Percentiles rank a stretch among this genome's conserved stretches.
phyloP scores from a whole-genome alignment of 2,113 vertebrate genomes.

The Aptenodytes patagonicus region DNA sequence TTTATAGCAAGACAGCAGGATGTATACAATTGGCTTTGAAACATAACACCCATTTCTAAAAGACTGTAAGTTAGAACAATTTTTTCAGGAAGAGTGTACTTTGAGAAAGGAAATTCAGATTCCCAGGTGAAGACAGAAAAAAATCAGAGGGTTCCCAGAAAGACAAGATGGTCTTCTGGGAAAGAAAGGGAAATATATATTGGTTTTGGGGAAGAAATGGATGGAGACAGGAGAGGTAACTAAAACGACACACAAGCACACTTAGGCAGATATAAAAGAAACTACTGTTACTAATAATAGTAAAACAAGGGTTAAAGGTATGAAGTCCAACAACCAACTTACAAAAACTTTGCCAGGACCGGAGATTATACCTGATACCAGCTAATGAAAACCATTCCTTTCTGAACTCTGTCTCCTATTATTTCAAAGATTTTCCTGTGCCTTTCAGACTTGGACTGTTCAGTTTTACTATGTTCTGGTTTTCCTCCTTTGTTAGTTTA shows the following conservation, averaged over 20 bases:
- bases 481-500: background rate
- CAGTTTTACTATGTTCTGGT: background rate
- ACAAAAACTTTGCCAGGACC: background rate
- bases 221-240: background rate
- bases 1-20: background rate
- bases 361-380: background rate
- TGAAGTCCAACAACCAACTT: background rate
- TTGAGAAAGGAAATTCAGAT: background rate
- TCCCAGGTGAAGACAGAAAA: background rate
- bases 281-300: background rate
- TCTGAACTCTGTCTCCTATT: background rate
- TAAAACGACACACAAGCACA: background rate
- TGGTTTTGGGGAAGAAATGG: background rate
- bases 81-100: background rate
- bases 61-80: background rate
- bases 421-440: background rate
- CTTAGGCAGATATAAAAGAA: background rate
- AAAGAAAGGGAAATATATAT: background rate
- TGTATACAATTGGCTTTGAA: background rate
- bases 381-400: background rate
- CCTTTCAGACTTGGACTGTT: background rate
- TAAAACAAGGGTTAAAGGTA: slow-evolving; percentile 11
- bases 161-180: background rate
- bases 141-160: background rate
- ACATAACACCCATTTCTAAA: background rate